These are phyloP conservation scores for Mantis religiosa DNA, from an alignment of 2,888 invertebrate genomes.

Conservation along the genomic window DNA sequence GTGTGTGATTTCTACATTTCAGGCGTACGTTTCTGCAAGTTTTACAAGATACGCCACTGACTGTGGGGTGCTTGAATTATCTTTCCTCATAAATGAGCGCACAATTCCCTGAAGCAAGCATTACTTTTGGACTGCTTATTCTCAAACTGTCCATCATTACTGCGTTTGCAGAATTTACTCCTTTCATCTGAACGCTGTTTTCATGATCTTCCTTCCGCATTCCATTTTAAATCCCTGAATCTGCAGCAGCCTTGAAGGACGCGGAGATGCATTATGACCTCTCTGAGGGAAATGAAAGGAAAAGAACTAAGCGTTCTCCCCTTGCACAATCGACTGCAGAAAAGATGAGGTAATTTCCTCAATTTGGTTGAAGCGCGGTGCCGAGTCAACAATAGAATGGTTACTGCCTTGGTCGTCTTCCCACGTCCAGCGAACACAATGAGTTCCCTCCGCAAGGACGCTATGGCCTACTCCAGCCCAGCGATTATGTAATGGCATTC, in stretches of 20 bases:
- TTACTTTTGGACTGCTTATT: too few species aligned
- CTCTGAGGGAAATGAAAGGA: not conserved
- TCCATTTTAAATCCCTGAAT: not conserved
- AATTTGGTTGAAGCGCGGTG: not conserved
- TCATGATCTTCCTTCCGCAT: too few species aligned
- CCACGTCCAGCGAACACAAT: not conserved
- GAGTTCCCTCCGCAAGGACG: not conserved
- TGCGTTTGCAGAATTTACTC: too few species aligned
- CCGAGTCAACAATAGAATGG: not conserved
- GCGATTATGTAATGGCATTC: not conserved
- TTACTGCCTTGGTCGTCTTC: not conserved
- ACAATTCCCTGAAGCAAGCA: too few species aligned
- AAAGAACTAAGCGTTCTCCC: not conserved
- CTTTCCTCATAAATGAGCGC: too few species aligned
- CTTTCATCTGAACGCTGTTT: too few species aligned
- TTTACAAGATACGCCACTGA: too few species aligned
- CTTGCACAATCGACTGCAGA: not conserved
- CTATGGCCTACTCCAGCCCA: not conserved
- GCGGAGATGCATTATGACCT: not conserved
- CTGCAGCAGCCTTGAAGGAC: not conserved
- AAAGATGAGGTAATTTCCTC: not conserved
- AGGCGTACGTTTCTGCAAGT: too few species aligned
- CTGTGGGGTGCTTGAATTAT: too few species aligned
- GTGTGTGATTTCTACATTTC: too few species aligned
- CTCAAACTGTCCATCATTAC: too few species aligned